Evolutionary conservation across 2,113 vertebrate genomes (phyloP).

Genomic region (Macrotus californicus): DNA sequence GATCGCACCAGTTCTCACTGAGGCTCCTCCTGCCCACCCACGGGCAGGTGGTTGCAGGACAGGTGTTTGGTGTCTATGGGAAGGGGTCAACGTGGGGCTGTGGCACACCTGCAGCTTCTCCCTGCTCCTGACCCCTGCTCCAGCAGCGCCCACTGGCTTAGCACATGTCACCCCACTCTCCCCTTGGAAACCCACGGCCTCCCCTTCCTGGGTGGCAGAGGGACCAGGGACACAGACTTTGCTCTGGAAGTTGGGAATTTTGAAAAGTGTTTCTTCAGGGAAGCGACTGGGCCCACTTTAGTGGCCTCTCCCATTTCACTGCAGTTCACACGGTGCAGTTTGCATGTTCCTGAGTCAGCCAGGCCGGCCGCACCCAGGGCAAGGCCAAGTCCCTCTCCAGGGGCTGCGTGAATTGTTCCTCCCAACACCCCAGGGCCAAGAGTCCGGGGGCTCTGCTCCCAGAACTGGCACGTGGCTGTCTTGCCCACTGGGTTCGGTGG

Average conservation of each 20-base stretch:
- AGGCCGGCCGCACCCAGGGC: fast-evolving
- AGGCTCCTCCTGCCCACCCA: fast-evolving
- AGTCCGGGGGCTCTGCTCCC: not conserved
- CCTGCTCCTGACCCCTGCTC: fast-evolving
- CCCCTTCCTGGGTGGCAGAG: not conserved
- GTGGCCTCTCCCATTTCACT: fast-evolving
- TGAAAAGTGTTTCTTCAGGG: not conserved
- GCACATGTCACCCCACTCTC: too few species aligned
- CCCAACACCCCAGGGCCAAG: fast-evolving
- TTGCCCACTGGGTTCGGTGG: too few species aligned
- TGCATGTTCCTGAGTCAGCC: fast-evolving
- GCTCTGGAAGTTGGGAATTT: not conserved
- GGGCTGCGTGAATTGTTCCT: fast-evolving
- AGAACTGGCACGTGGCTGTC: fast-evolving
- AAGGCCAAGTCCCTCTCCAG: not conserved
- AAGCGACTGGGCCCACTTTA: fast-evolving
- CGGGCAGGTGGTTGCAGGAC: fast-evolving
- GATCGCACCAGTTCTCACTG: fast-evolving
- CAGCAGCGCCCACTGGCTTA: not conserved
- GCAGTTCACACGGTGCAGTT: fast-evolving
- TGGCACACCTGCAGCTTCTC: fast-evolving
- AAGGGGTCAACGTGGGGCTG: fast-evolving
- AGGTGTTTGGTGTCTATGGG: fast-evolving
- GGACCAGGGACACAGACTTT: not conserved
- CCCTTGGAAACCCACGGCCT: too few species aligned